phyloP scores from a whole-genome alignment of 2,113 vertebrate species.

The Corythaeola cristata region DNA sequence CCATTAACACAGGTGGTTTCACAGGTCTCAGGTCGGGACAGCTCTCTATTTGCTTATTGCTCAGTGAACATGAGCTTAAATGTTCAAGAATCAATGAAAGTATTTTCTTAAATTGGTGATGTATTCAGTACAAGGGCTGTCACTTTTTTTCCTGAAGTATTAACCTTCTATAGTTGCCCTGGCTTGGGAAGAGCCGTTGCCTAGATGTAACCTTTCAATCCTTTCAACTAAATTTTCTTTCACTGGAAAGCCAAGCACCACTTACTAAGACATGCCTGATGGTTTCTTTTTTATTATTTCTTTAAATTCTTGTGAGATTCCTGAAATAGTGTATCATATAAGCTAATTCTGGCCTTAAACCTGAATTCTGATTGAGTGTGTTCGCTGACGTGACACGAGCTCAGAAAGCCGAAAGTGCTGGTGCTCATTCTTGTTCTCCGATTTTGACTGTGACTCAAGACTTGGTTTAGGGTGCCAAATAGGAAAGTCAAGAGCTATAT shows the following conservation, averaged over 20 bases:
- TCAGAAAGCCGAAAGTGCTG: not conserved
- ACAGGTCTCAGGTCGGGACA: not conserved
- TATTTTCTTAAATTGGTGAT: not conserved
- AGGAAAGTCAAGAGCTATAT: not conserved
- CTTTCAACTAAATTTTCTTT: not conserved
- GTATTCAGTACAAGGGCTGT: not conserved
- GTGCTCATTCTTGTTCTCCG: not conserved
- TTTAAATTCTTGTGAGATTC: not conserved
- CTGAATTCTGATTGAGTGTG: not conserved
- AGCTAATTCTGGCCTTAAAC: not conserved
- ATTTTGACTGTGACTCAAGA: not conserved
- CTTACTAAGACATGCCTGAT: not conserved
- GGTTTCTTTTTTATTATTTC: not conserved
- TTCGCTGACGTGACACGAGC: not conserved
- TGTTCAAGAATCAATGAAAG: not conserved
- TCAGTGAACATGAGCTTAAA: not conserved
- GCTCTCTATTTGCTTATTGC: not conserved
- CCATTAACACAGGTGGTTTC: not conserved
- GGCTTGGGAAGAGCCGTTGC: not conserved
- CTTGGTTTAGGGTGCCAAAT: not conserved
- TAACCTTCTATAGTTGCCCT: not conserved
- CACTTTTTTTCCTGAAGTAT: not conserved
- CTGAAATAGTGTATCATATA: not conserved
- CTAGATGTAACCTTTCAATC: not conserved
- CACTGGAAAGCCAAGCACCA: not conserved